phyloP scores from a whole-genome alignment of 1,140 invertebrate genomes.

The Brachionus plicatilis region DNA sequence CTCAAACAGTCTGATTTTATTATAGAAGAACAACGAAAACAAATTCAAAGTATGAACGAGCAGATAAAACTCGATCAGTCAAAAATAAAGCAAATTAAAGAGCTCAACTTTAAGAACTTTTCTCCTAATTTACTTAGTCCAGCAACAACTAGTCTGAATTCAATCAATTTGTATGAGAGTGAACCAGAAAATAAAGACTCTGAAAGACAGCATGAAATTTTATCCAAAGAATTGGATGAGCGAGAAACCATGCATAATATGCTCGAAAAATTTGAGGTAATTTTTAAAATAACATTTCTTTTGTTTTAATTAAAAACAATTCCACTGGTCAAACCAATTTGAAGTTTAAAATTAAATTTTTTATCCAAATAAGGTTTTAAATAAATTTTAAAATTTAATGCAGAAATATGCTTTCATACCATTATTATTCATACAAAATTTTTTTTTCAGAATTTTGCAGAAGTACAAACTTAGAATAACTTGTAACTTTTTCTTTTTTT shows the following conservation, averaged over 20 bases:
- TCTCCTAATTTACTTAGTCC: not conserved
- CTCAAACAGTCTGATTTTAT: not conserved
- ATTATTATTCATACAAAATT: no score
- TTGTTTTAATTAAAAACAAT: no score
- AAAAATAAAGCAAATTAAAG: not conserved
- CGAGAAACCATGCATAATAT: slow-evolving; percentile 10
- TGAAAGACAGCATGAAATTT: not conserved
- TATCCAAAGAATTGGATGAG: not conserved
- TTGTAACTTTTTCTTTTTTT: no score
- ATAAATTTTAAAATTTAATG: no score
- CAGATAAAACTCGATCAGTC: not conserved
- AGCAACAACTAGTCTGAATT: not conserved
- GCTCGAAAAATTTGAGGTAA: slow-evolving; percentile 25
- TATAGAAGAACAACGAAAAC: slow-evolving; percentile 7
- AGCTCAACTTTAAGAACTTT: not conserved
- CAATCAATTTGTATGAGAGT: not conserved
- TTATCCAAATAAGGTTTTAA: no score
- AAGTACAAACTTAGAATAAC: no score
- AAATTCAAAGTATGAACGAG: slow-evolving; percentile 31
- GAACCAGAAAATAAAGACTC: not conserved
- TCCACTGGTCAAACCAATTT: no score
- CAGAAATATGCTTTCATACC: no score
- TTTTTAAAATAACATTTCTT: not conserved
- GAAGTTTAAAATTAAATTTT: no score
- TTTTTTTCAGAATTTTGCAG: no score